A percentile compares a stretch with the other conserved stretches of the same genome.
phyloP scores from a whole-genome alignment of 2,797 vertebrate species.

The Lithobates pipiens region DNA sequence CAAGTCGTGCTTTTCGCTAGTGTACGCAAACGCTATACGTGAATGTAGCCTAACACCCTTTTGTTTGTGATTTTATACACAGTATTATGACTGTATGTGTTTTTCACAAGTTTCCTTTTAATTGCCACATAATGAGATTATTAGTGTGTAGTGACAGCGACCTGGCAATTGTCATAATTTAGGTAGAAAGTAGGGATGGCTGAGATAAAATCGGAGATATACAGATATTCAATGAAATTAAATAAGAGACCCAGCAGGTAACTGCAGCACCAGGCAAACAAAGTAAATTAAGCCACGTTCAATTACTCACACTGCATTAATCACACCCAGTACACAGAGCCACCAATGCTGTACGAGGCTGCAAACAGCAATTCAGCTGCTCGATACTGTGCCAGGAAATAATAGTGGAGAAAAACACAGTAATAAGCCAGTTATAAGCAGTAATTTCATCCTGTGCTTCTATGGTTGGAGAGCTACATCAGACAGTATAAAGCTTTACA shows the following conservation, averaged over 20 bases:
- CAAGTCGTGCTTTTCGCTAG: too few species aligned
- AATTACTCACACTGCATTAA: constrained; percentile 80
- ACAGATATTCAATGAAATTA: constrained; percentile 68
- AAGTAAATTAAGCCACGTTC: constrained; percentile 72
- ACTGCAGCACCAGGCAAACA: constrained; percentile 71
- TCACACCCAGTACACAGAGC: constrained; percentile 71
- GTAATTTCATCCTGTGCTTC: constrained; percentile 22
- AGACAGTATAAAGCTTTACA: neutral
- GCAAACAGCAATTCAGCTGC: constrained; percentile 71
- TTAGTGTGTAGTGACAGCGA: constrained; percentile 23
- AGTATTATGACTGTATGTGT: neutral
- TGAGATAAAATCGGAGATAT: constrained; percentile 64
- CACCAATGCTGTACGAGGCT: constrained; percentile 73
- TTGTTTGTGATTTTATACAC: neutral
- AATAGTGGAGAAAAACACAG: constrained; percentile 14
- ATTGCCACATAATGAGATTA: constrained; percentile 39
- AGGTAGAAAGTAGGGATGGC: constrained; percentile 9
- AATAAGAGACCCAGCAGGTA: constrained; percentile 65
- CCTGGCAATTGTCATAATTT: neutral
- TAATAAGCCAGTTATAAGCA: constrained; percentile 16
- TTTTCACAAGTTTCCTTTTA: constrained; percentile 10
- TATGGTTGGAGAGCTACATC: neutral
- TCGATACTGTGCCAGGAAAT: constrained; percentile 65
- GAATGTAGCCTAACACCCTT: neutral
- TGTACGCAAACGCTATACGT: too few species aligned